Base-by-base conservation (phyloP, 2,888 invertebrate species). In the Volucella inanis region DNA sequence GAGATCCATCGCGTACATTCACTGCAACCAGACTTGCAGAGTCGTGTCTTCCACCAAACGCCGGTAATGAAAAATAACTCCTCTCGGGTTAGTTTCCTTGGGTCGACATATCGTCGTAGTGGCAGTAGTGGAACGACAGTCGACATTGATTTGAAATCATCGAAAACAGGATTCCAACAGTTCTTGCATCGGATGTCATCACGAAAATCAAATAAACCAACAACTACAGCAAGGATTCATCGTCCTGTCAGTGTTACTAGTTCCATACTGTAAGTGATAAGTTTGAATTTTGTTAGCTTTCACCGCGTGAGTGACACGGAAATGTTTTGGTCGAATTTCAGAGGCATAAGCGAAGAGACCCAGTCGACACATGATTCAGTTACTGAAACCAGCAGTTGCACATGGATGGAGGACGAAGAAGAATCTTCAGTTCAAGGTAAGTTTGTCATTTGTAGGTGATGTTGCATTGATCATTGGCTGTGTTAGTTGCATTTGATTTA, bases 21-120 rank as follows among this genome's bases (percentile, higher is more conserved):
- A 1, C 90, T 92, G 89, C 92, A 92, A 78, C 89, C 91, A 86
- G 88, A 84, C 50, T 87, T 79, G 50, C 78, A 65, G 12, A 68
- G 70, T 39, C 59, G 49, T 14, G 64, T 71, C 76, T 54, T 41
- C 15, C 89, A 88, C 74, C 92, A 93, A 79, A 90, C 91, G 50
- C 91, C 92, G 0, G 92, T 94, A 50, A 89, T 92, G 14, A 91
- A 93, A 38, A 93, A 93, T 88, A 92, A 89, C 38, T 93, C 93
- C 11, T 93, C 93, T 9, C 93, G 93, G 1, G 92, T 92, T 8
- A 89, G 90, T n/a, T 88, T 90, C 57, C 88, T 45, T 11, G 81
- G 57, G 2, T 57, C 64, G 22, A 50, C 59, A 14, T 59, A 49
- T 54, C 59, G 52, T 72, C 83, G 70, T 41, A 74, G 76, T 59